These are phyloP conservation scores for Podocnemis expansa DNA, from an alignment of 2,113 vertebrate genomes.

Conservation along the genomic window DNA sequence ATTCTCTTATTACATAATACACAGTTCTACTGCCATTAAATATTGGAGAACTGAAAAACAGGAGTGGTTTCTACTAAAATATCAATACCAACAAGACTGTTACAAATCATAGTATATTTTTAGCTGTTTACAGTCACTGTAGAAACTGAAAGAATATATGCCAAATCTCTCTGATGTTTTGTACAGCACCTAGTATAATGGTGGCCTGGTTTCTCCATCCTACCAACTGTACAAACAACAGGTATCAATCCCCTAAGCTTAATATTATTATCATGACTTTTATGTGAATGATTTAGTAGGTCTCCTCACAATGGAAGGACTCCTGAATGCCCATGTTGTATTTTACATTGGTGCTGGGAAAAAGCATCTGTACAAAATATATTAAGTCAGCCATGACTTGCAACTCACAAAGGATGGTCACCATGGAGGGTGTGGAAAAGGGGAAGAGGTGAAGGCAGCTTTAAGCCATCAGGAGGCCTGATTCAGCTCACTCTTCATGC, in stretches of 20 bases:
- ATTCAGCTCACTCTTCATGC: neutral
- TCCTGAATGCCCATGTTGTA: neutral
- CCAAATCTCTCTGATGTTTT: neutral
- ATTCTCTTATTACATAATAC: neutral
- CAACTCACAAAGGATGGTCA: neutral
- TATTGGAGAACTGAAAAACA: neutral
- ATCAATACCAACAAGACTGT: neutral
- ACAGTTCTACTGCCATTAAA: neutral
- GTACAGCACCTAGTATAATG: neutral
- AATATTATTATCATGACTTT: conserved; percentile 11
- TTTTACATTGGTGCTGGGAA: neutral
- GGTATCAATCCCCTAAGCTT: neutral
- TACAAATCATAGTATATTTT: neutral
- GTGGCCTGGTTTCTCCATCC: neutral
- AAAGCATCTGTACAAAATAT: conserved; percentile 13
- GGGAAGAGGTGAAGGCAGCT: neutral
- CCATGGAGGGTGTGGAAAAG: neutral
- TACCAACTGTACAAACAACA: neutral
- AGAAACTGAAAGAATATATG: neutral
- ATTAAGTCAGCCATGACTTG: neutral
- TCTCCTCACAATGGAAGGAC: neutral
- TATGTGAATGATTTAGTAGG: neutral
- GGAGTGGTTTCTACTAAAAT: neutral
- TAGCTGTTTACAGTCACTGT: neutral
- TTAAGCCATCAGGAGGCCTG: neutral